These are phyloP conservation scores for Mola mola DNA, from an alignment of 2,113 vertebrate species.

Conservation along the genomic window DNA sequence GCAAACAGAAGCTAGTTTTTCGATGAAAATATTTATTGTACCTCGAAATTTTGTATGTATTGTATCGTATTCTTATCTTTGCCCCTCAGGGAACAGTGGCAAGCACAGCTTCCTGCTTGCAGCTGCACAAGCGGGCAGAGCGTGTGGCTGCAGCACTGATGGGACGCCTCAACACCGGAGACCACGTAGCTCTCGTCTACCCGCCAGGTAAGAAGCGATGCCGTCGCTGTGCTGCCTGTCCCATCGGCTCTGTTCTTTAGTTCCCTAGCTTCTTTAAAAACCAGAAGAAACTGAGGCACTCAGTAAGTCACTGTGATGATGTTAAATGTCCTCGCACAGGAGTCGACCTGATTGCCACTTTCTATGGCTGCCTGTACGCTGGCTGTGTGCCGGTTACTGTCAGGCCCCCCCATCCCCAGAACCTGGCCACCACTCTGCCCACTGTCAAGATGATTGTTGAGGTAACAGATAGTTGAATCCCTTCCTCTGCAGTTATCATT, in stretches of 20 bases:
- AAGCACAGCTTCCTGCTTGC: slow-evolving; percentile 90
- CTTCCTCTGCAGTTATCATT: not conserved
- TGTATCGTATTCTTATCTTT: slow-evolving; percentile 14
- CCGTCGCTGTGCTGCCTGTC: not conserved
- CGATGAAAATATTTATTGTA: too few relatives aligned
- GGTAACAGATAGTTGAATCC: too few relatives aligned
- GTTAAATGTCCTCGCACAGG: slow-evolving; percentile 75
- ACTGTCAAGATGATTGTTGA: slow-evolving; percentile 98
- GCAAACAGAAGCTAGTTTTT: too few relatives aligned
- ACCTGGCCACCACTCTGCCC: slow-evolving; percentile 92
- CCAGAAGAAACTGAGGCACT: not conserved
- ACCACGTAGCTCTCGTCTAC: slow-evolving; percentile 94
- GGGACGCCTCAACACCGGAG: slow-evolving; percentile 88
- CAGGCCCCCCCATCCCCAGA: slow-evolving; percentile 93
- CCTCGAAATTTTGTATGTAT: too few relatives aligned
- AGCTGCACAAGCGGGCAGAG: slow-evolving; percentile 94
- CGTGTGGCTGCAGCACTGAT: slow-evolving; percentile 87
- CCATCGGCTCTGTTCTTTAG: not conserved
- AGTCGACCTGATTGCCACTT: slow-evolving; percentile 93
- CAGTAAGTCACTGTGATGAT: not conserved
- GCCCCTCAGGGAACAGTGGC: slow-evolving; percentile 87
- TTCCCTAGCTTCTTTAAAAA: not conserved
- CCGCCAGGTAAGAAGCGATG: slow-evolving; percentile 86
- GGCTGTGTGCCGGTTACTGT: slow-evolving; percentile 93
- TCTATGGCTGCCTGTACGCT: slow-evolving; percentile 94